phyloP scores from a whole-genome alignment of 37 sponge, comb jelly and placozoan species.

The Trichoplax adhaerens region DNA sequence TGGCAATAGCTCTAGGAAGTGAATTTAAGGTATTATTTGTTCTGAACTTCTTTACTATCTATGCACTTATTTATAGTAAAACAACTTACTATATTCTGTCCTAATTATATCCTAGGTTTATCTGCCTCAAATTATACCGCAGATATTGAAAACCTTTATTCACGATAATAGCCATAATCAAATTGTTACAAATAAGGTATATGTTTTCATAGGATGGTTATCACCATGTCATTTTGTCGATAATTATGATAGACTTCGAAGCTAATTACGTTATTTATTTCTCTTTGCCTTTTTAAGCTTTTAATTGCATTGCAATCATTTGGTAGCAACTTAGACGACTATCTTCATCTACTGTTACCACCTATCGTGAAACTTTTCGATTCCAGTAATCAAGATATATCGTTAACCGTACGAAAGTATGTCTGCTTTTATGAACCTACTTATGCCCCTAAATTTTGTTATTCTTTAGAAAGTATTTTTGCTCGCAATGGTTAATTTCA shows the following conservation, averaged over 20 bases:
- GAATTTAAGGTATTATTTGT: conserved; percentile 42
- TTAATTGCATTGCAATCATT: conserved; percentile 66
- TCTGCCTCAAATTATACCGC: conserved; percentile 54
- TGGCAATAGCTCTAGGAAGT: conserved; percentile 63
- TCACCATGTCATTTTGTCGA: too few relatives aligned
- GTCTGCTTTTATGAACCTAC: neutral
- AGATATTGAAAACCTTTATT: conserved; percentile 48
- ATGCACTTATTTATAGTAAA: too few relatives aligned
- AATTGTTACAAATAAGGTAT: conserved; percentile 57
- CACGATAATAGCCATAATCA: conserved; percentile 58
- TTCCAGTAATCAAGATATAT: neutral
- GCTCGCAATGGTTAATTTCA: conserved; percentile 1
- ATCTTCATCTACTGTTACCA: conserved; percentile 77
- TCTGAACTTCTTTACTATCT: too few relatives aligned
- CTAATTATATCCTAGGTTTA: conserved; percentile 1
- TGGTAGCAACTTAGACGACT: conserved; percentile 84
- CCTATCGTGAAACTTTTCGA: conserved; percentile 72
- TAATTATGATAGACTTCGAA: too few relatives aligned
- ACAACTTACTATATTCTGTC: too few relatives aligned
- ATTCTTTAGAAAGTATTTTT: neutral
- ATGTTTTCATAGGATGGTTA: neutral
- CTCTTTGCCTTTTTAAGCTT: conserved; percentile 25
- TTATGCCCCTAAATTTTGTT: neutral
- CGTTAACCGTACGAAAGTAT: neutral
- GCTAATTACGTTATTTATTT: neutral